Base-by-base conservation (phyloP, 1,140 invertebrate genomes). In the Monomorium pharaonis region DNA sequence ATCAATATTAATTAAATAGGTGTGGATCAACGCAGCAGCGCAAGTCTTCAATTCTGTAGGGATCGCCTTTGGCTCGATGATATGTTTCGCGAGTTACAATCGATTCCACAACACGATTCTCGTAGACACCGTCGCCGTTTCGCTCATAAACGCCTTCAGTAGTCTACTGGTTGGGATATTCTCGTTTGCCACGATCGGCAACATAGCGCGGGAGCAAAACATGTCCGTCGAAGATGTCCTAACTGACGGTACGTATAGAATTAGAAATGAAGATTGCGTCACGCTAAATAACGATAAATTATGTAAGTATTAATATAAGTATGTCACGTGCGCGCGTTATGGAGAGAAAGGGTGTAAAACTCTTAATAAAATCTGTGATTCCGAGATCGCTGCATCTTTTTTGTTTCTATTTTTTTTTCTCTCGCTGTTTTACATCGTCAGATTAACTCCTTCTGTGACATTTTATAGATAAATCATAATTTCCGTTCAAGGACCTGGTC, bases 61-160 rank as follows among this genome's bases (percentile, higher is more conserved):
- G 75, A 98, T 98, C 47, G 98, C 98, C 0, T 98, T 98, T 91
- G 98, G 98, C 24, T 98, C 98, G 5, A 98, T 99, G 96, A 98
- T 99, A 92, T 98, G 98, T 91, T 99, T 99, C 93, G 97, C 98
- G n/a, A 98, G 98, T 92, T 99, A 99, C 95, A 99, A 99, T 94
- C 97, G 97, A 93, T 98, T 98, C 93, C 97, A 98, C 92, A 99
- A 99, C 92, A 98, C 98, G 90, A 97, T 99, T 84, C 95, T 99
- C 27, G 96, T 98, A 75, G 98, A 99, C 91, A 98, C 98, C 0
- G 91, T 98, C 24, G 96, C 98, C 0, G 97, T 99, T 42, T 97
- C 97, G 37, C 92, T 97, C 54, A 97, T 98, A 21, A 98, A 98
- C 93, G 97, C 97, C 30, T 94, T 98, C 24, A 98, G 98, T 18